These are phyloP conservation scores for Pocillopora verrucosa DNA, from an alignment of 64 coral and sea anemone species.

Conservation along the genomic window DNA sequence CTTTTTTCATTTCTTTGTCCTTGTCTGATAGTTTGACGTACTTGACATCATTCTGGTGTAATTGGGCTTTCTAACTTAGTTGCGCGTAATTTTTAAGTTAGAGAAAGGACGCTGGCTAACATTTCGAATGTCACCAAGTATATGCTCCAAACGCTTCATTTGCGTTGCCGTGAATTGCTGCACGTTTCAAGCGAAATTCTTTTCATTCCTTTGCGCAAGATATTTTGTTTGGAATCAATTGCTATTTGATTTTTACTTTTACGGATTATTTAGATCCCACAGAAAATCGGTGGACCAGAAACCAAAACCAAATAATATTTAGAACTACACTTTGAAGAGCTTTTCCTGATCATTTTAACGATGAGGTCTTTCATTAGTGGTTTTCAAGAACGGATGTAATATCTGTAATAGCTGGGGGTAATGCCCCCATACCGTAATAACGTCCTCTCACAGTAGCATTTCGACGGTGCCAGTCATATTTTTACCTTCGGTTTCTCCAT, in stretches of 20 bases:
- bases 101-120: not conserved
- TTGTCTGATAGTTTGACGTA: not conserved
- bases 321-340: not conserved
- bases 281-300: not conserved
- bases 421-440: not conserved
- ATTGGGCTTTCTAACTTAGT: not conserved
- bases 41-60: not conserved
- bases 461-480: too few species aligned
- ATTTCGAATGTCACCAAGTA: constrained; percentile 3
- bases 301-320: not conserved
- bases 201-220: constrained; percentile 28
- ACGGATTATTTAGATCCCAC: constrained; percentile 17
- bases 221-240: not conserved
- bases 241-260: constrained; percentile 16
- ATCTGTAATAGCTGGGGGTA: not conserved
- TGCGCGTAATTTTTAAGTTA: not conserved
- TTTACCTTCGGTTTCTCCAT: too few species aligned
- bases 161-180: constrained; percentile 7
- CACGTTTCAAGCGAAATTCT: constrained; percentile 12
- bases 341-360: not conserved
- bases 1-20: not conserved
- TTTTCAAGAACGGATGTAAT: not conserved
- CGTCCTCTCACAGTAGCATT: too few species aligned
- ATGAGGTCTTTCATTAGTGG: constrained; percentile 5
- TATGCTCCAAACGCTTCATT: not conserved